These are phyloP conservation scores for Onychomys torridus DNA, from an alignment of 2,797 vertebrate species.

Conservation along the genomic window DNA sequence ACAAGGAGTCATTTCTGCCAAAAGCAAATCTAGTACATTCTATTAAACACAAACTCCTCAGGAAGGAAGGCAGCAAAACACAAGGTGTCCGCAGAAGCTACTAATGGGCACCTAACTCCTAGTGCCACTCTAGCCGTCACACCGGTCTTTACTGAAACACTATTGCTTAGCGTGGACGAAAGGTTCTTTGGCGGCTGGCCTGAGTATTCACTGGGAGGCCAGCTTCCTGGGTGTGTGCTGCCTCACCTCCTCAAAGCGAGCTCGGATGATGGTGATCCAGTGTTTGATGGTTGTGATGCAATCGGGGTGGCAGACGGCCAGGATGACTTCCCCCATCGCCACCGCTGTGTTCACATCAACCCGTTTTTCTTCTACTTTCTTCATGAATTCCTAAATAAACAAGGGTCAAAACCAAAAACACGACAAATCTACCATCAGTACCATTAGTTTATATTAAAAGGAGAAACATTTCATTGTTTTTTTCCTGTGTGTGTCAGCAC, in stretches of 20 bases:
- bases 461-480: neutral
- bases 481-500: neutral
- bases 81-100: neutral
- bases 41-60: neutral
- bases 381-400: conserved; percentile 95
- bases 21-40: neutral
- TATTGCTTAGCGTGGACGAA: neutral
- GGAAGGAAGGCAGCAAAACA: neutral
- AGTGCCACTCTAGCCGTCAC: neutral
- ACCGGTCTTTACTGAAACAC: neutral
- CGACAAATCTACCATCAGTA: neutral
- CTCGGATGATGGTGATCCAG: conserved; percentile 99
- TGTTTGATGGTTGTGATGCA: conserved; percentile 99
- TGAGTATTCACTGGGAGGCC: neutral
- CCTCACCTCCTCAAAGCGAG: conserved; percentile 97
- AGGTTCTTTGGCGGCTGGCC: neutral
- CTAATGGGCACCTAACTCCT: neutral
- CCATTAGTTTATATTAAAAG: neutral
- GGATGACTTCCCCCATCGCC: conserved; percentile 95
- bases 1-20: neutral
- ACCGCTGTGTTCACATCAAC: conserved; percentile 93
- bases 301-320: conserved; percentile 95
- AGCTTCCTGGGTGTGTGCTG: fast-evolving
- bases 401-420: conserved; percentile 19
- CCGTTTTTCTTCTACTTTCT: conserved; percentile 97